Base-by-base conservation (phyloP, 1,140 invertebrate species). In the Drosophila repletoides region DNA sequence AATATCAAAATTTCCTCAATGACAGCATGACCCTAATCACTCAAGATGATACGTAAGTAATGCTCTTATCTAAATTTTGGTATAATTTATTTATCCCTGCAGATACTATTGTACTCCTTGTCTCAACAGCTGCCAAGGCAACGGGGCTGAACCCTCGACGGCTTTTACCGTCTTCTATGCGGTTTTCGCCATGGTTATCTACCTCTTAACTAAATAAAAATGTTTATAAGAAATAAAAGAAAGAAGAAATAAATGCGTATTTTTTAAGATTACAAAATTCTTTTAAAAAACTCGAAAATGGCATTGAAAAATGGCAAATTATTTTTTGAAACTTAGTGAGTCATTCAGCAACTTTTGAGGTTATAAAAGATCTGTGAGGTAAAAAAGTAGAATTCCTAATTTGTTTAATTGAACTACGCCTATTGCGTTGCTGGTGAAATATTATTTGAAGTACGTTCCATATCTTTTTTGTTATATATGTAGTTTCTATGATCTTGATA, bases 21-120 rank as follows among this genome's bases (percentile, higher is more conserved):
- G 73, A 68, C 29, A 58, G 28, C 29, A 88, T 88, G 86, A 10
- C 60, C 0, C 10, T 55, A 2, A 46, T 84, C 21, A 86, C 66
- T 2, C 86, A 88, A 28, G 81, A 69, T 1, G 34, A 19, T 15
- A 70, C 60, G 86, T 88, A 40, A 72, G 86, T 88, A 5, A 2
- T 19, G 2, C 22, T 1, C 15, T 41, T 5, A n/a, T n/a, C n/a
- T n/a, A n/a, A n/a, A n/a, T n/a, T n/a, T n/a, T n/a, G n/a, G n/a
- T 7, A 3, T 12, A 17, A 14, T 9, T 17, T 38, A 36, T 14
- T 19, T 24, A 2, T n/a, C 10, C 12, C 1, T 3, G n/a, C n/a
- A n/a, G n/a, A 43, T 17, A 7, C 9, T 3, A 6, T 5, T n/a
- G 12, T 2, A 14, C n/a, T n/a, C 12, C 21, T 10, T 38, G 4